These are phyloP conservation scores for Cricetomys ansorgei DNA, from an alignment of 2,113 vertebrate species.

Conservation along the genomic window DNA sequence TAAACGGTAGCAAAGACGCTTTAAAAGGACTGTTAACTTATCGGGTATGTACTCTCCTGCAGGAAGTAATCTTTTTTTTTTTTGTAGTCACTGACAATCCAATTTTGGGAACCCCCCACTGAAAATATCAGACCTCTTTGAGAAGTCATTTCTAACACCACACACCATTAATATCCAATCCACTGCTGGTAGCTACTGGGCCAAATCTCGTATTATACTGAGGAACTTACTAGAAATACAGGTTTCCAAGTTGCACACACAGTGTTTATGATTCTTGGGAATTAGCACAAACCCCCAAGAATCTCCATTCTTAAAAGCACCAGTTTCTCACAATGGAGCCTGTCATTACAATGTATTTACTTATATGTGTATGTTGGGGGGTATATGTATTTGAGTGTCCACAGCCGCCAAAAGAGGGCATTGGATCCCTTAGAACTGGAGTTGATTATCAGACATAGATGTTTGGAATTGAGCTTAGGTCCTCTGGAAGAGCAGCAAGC, in stretches of 20 bases:
- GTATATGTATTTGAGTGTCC: not conserved
- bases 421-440: not conserved
- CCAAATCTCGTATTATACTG: not conserved
- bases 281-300: constrained; percentile 1
- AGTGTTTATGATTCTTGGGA: constrained; percentile 17
- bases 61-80: not conserved
- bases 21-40: not conserved
- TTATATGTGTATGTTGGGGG: not conserved
- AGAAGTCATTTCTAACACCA: constrained; percentile 39
- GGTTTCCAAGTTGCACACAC: not conserved
- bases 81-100: not conserved
- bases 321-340: not conserved
- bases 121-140: constrained; percentile 40
- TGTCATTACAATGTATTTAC: not conserved
- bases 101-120: not conserved
- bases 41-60: not conserved
- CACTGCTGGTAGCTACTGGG: not conserved
- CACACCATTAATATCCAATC: constrained; percentile 13
- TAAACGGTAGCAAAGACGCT: not conserved
- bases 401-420: not conserved
- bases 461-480: not conserved
- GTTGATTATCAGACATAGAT: not conserved
- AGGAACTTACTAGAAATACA: constrained; percentile 29
- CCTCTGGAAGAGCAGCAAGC: not conserved
- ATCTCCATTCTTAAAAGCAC: constrained; percentile 28